Base-by-base conservation (phyloP, 2,113 vertebrate genomes). In the Quiscalus mexicanus region DNA sequence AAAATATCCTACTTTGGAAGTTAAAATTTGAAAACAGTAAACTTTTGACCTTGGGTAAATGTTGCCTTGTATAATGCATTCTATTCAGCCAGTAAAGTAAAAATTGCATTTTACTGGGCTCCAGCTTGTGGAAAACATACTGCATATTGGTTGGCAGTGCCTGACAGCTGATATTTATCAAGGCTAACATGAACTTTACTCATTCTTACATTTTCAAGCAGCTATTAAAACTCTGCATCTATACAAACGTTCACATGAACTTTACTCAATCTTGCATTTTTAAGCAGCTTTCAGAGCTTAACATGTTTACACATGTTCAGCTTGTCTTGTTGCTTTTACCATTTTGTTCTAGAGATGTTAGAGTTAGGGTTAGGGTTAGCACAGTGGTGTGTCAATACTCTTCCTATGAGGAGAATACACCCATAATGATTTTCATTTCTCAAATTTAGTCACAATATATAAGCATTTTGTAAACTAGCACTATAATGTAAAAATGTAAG, bases 91-190 rank as follows among this genome's bases (percentile, higher is more conserved):
- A 39, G 63, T 89, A 52, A 96, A 89, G 88, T 96, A 84, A 92
- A 68, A 97, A 94, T 88, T 78, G 42, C 75, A 67, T 87, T 93
- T 96, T 96, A 83, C 94, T 93, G 82, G 58, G 71, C 74, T 97
- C 49, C 83, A 79, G 68, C 92, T 97, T 96, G 62, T 95, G 86
- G 95, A 95, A 96, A 96, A 95, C 94, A 63, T 65, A 85, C 69
- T 87, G 56, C 93, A 49, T 94, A 76, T 96, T 97, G 79, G 86
- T 55, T 92, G 89, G 25, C 14, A 45, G 41, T 95, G 63, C 49
- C 60, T 95, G 96, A 95, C 96, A 97, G 95, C 93, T 97, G 97
- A 97, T 90, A 92, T 97, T 97, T 97, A 97, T 98, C 96, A 97
- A 93, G 87, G 62, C 88, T 96, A 97, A 91, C 81, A 47, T 84